phyloP scores from a whole-genome alignment of 1,140 invertebrate genomes.

The Neodiprion virginianus region DNA sequence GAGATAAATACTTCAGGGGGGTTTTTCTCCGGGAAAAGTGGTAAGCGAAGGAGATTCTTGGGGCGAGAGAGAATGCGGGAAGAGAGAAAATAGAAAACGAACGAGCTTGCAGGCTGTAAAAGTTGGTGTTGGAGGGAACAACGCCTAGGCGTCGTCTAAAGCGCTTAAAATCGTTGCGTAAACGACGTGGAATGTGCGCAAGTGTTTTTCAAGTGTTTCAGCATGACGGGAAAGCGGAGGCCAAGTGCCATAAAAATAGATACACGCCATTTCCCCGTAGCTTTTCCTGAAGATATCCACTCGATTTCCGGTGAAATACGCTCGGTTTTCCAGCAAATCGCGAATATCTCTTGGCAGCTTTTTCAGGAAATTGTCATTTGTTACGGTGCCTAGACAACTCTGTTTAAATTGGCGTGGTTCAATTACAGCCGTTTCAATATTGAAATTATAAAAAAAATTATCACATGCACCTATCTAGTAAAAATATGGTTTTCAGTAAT shows the following conservation, averaged over 20 bases:
- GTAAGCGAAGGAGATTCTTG: neutral
- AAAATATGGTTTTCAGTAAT: no score
- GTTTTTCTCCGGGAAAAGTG: neutral
- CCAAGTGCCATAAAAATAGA: slow-evolving; percentile 62
- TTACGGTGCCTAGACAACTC: neutral
- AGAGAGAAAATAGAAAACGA: slow-evolving; percentile 5
- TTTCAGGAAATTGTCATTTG: neutral
- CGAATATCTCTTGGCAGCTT: neutral
- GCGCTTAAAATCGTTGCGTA: slow-evolving; percentile 43
- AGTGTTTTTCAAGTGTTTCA: slow-evolving; percentile 63
- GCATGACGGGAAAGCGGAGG: slow-evolving; percentile 56
- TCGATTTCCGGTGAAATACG: no score
- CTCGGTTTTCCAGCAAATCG: neutral
- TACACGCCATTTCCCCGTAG: slow-evolving; percentile 24
- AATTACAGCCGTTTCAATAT: no score
- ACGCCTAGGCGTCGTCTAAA: neutral
- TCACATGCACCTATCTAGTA: no score
- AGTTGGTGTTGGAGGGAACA: neutral
- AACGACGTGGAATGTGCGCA: slow-evolving; percentile 59
- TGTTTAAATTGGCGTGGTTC: no score
- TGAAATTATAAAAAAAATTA: no score
- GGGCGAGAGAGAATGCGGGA: neutral
- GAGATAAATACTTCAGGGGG: neutral
- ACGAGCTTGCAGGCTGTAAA: neutral
- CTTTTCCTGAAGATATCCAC: neutral